A percentile compares a stretch with the other conserved stretches of the same genome.
Conservation (phyloP, 2,888 invertebrate species). For the Pocota personata region DNA sequence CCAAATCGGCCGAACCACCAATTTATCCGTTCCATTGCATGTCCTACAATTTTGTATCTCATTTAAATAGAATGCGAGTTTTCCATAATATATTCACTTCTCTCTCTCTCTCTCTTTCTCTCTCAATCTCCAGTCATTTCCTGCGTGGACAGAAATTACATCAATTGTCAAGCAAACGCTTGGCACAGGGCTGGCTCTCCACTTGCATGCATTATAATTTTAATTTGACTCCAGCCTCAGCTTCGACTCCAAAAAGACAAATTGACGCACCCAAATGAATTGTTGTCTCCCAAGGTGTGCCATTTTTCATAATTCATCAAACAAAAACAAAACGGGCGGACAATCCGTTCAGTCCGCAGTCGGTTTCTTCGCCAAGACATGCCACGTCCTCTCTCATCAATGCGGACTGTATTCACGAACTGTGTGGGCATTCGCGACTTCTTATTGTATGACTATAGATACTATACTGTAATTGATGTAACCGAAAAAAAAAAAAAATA, state of each 20-base stretch:
- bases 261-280: slow-evolving; percentile 73
- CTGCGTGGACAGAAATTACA: slow-evolving; percentile 74
- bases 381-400: slow-evolving; percentile 53
- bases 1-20: slow-evolving; percentile 18
- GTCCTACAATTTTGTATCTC: slow-evolving; percentile 25
- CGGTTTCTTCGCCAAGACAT: slow-evolving; percentile 25
- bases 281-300: slow-evolving; percentile 73
- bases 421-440: slow-evolving; percentile 65
- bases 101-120: not conserved
- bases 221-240: slow-evolving; percentile 49
- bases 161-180: slow-evolving; percentile 64
- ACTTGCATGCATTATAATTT: slow-evolving; percentile 46
- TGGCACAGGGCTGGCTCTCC: slow-evolving; percentile 45
- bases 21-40: slow-evolving; percentile 5
- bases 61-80: slow-evolving; percentile 61
- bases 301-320: slow-evolving; percentile 74
- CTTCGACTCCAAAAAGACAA: slow-evolving; percentile 46
- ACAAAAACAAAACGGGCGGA: slow-evolving; percentile 71
- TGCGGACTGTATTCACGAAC: slow-evolving; percentile 61
- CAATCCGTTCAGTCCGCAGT: slow-evolving; percentile 61
- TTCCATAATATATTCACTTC: slow-evolving; percentile 47
- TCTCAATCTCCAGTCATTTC: slow-evolving; percentile 32
- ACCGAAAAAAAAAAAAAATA: not conserved
- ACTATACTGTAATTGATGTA: slow-evolving; percentile 59
- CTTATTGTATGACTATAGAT: slow-evolving; percentile 7